Conservation (phyloP, 2,888 invertebrate species). For the Parascotia fuliginaria region DNA sequence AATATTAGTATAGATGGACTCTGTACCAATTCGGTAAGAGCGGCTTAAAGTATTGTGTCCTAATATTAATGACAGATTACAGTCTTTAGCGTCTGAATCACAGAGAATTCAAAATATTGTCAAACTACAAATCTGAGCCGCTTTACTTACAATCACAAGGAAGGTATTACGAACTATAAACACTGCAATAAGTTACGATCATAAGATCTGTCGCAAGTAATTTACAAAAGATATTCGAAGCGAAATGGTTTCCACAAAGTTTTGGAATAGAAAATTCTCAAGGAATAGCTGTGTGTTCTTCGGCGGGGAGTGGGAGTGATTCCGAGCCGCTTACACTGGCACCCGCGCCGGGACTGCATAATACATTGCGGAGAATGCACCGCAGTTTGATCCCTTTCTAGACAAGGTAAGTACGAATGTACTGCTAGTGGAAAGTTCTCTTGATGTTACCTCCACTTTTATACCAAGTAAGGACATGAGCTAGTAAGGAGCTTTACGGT, state of each 20-base stretch:
- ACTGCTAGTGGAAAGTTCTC: slow-evolving; percentile 73
- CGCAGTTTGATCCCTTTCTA: slow-evolving; percentile 83
- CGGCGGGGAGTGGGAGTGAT: slow-evolving; percentile 65
- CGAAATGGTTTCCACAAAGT: slow-evolving; percentile 66
- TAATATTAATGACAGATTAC: not conserved
- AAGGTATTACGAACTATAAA: slow-evolving; percentile 45
- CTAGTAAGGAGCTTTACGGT: slow-evolving; percentile 74
- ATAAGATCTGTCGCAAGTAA: slow-evolving; percentile 65
- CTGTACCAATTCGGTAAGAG: not conserved
- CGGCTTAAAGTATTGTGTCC: not conserved
- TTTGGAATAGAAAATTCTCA: slow-evolving; percentile 73
- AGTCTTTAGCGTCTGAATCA: not conserved
- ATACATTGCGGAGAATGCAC: slow-evolving; percentile 84
- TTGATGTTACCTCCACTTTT: slow-evolving; percentile 78
- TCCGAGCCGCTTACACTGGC: slow-evolving; percentile 78
- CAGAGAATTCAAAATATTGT: not conserved
- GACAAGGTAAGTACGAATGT: slow-evolving; percentile 82
- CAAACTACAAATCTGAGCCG: slow-evolving; percentile 10
- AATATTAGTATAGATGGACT: too few relatives aligned
- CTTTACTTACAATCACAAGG: slow-evolving; percentile 21
- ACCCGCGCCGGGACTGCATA: slow-evolving; percentile 78
- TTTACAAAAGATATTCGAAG: slow-evolving; percentile 67
- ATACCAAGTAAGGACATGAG: slow-evolving; percentile 72
- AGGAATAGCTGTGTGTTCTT: slow-evolving; percentile 69
- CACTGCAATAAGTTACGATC: slow-evolving; percentile 60